Conservation (phyloP, 2,888 invertebrate species). For the Hydropsyche betteni region DNA sequence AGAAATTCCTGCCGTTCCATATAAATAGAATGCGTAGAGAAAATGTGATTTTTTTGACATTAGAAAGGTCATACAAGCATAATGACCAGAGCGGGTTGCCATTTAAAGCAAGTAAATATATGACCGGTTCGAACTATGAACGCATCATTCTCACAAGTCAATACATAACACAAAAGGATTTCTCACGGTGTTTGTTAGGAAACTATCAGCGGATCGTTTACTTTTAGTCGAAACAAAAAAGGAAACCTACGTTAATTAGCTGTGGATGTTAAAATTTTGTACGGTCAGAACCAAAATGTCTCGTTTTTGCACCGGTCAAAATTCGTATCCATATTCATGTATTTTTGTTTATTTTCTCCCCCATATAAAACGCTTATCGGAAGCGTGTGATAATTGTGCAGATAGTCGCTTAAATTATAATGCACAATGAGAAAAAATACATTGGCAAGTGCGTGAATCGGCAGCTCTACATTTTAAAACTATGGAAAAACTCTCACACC, state of each 20-base stretch:
- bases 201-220: background rate
- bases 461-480: background rate
- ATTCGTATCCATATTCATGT: background rate
- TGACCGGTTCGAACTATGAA: conserved; percentile 21
- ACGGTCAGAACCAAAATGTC: no score
- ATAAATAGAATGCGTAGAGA: background rate
- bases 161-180: conserved; percentile 7
- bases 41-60: background rate
- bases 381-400: background rate
- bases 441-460: background rate
- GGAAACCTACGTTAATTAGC: no score
- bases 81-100: background rate
- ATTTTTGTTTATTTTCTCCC: background rate
- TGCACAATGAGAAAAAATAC: conserved; percentile 11
- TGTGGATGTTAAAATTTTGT: no score
- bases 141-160: conserved; percentile 8
- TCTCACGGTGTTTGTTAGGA: conserved; percentile 2
- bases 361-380: background rate
- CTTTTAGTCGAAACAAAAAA: no score
- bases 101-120: conserved; percentile 19
- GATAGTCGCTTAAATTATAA: background rate
- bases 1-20: background rate
- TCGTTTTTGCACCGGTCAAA: no score
- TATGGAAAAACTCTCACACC: conserved; percentile 25
- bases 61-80: conserved; percentile 1